phyloP scores from a whole-genome alignment of 35 echinoderm and acorn worm genomes.

The Strongylocentrotus purpuratus region DNA sequence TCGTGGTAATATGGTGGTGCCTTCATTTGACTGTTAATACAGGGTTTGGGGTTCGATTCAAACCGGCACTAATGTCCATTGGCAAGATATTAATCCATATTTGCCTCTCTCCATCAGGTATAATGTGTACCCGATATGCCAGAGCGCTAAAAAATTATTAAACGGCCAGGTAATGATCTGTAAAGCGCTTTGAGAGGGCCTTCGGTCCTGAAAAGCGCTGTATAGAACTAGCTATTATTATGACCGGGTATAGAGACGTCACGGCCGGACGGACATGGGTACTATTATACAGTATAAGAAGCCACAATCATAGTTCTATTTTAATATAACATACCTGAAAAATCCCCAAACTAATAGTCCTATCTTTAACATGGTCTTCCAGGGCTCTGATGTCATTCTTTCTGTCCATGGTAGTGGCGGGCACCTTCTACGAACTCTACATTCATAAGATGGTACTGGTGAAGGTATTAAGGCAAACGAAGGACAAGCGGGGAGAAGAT shows the following conservation, averaged over 20 bases:
- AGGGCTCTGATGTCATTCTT: background rate
- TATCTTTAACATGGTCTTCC: background rate
- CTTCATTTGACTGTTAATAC: no score
- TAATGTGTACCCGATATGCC: no score
- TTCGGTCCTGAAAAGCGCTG: no score
- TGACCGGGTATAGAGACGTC: background rate
- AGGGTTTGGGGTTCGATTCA: no score
- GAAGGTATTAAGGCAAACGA: background rate
- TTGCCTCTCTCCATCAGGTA: background rate
- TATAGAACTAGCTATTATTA: no score
- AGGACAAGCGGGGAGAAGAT: background rate
- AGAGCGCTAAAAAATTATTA: background rate
- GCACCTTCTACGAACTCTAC: slow-evolving; percentile 4
- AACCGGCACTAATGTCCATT: no score
- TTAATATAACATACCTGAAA: background rate
- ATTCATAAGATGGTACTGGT: background rate
- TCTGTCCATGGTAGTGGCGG: background rate
- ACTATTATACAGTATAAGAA: background rate
- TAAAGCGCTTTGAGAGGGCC: no score
- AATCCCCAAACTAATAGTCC: background rate
- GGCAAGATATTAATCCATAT: no score
- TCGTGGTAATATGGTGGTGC: no score
- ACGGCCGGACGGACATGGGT: background rate
- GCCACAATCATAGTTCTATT: background rate
- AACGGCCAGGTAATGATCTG: no score